These are phyloP conservation scores for Teleopsis dalmanni DNA, from an alignment of 1,140 invertebrate species.

Conservation along the genomic window DNA sequence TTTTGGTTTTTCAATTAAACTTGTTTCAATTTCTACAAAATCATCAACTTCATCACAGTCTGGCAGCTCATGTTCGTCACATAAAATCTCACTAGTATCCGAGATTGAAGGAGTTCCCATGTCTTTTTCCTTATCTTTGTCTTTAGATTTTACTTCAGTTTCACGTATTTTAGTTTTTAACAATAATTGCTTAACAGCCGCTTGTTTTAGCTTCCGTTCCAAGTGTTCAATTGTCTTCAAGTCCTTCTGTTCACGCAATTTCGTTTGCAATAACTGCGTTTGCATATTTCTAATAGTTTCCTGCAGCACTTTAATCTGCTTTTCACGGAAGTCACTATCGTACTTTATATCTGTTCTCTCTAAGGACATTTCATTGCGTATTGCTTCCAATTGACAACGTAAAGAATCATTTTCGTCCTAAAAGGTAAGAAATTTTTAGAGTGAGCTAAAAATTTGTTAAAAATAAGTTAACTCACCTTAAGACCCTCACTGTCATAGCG, in stretches of 20 bases:
- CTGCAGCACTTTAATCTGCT: constrained; percentile 49
- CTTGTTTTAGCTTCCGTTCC: constrained; percentile 49
- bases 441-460: not conserved
- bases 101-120: constrained; percentile 8
- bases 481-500: constrained; percentile 37
- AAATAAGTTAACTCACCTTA: constrained; percentile 20
- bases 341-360: constrained; percentile 55
- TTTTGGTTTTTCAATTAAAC: not conserved
- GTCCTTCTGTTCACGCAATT: constrained; percentile 55
- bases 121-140: too few relatives aligned
- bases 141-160: constrained; percentile 18
- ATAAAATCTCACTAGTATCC: constrained; percentile 3
- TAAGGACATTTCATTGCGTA: constrained; percentile 81
- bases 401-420: constrained; percentile 83
- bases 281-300: constrained; percentile 76
- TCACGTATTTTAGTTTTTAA: constrained; percentile 31
- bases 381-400: constrained; percentile 86
- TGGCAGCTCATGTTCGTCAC: constrained; percentile 1
- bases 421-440: not conserved
- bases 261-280: constrained; percentile 60
- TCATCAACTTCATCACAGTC: constrained; percentile 2
- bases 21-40: constrained; percentile 12
- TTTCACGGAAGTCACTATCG: constrained; percentile 47
- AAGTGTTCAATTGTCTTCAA: constrained; percentile 54
- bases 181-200: constrained; percentile 28